Conservation (phyloP, 2,113 vertebrate genomes). For the Cacatua alba region DNA sequence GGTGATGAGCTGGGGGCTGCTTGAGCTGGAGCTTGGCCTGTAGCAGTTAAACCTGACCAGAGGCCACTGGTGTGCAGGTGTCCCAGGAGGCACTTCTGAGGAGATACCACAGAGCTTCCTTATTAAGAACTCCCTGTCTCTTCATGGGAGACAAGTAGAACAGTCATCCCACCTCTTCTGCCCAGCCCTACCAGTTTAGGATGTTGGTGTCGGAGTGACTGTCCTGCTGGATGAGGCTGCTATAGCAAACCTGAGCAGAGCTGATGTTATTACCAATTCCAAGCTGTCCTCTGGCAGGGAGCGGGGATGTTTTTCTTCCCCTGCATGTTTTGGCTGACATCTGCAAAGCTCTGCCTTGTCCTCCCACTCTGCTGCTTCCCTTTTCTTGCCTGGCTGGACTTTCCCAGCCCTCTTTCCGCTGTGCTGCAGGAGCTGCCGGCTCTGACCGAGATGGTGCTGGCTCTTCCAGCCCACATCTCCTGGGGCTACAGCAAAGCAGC, state of each 20-base stretch:
- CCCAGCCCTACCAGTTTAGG: background rate
- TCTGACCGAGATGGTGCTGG: background rate
- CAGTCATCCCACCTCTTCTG: background rate
- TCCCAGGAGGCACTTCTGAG: background rate
- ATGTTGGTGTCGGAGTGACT: background rate
- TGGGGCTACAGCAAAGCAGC: background rate
- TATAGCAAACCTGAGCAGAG: background rate
- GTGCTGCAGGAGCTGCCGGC: background rate
- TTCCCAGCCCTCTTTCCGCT: background rate
- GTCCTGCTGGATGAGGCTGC: background rate
- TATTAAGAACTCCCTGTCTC: accelerated
- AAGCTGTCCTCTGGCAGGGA: background rate
- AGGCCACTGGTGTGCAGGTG: accelerated
- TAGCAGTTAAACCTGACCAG: background rate
- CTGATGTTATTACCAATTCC: background rate
- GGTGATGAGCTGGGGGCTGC: constrained; percentile 54
- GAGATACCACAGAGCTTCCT: background rate
- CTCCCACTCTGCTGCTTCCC: background rate
- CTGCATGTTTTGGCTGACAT: background rate
- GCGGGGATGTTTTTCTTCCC: background rate
- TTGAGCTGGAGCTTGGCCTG: no score
- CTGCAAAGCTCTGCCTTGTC: background rate
- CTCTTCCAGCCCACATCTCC: background rate
- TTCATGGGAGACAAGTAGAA: background rate
- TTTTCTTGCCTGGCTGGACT: background rate